Percentiles rank a stretch among this genome's conserved stretches.
phyloP scores from a whole-genome alignment of 2,113 vertebrate species.

The Misgurnus anguillicaudatus region DNA sequence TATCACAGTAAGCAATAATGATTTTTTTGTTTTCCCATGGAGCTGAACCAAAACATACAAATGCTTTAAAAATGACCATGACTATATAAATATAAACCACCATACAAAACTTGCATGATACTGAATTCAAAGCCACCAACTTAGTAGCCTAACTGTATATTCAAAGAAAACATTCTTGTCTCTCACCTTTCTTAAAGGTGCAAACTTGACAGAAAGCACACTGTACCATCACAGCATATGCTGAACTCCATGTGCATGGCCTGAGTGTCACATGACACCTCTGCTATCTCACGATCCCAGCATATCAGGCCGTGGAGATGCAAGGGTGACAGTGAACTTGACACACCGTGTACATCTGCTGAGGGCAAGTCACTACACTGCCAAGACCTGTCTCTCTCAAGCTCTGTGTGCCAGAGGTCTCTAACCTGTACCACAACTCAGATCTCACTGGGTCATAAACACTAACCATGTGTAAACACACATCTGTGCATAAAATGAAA shows the following conservation, averaged over 20 bases:
- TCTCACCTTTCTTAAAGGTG: slow-evolving; percentile 61
- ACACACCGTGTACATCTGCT: slow-evolving; percentile 48
- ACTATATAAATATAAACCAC: slow-evolving; percentile 1
- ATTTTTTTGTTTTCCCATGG: too few species aligned
- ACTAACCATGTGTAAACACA: too few species aligned
- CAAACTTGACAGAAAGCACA: slow-evolving; percentile 56
- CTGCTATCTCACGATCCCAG: slow-evolving; percentile 68
- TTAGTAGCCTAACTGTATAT: slow-evolving; percentile 17
- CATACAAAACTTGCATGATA: not conserved
- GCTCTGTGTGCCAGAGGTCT: slow-evolving; percentile 57
- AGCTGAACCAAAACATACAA: not conserved
- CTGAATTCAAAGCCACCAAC: slow-evolving; percentile 13
- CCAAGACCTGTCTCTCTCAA: slow-evolving; percentile 55
- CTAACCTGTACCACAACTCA: slow-evolving; percentile 62
- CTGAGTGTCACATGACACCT: slow-evolving; percentile 75
- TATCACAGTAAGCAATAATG: too few species aligned
- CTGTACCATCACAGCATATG: slow-evolving; percentile 65
- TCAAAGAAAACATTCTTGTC: slow-evolving; percentile 23
- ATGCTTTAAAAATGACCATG: not conserved
- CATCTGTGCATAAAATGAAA: too few species aligned
- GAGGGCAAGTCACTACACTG: slow-evolving; percentile 45
- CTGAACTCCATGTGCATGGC: slow-evolving; percentile 48
- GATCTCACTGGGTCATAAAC: too few species aligned
- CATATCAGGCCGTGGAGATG: slow-evolving; percentile 63
- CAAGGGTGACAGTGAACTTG: slow-evolving; percentile 63